Percentiles rank a stretch among this genome's conserved stretches.
Conservation (phyloP, 1,140 invertebrate species). For the Drosophila pandora region DNA sequence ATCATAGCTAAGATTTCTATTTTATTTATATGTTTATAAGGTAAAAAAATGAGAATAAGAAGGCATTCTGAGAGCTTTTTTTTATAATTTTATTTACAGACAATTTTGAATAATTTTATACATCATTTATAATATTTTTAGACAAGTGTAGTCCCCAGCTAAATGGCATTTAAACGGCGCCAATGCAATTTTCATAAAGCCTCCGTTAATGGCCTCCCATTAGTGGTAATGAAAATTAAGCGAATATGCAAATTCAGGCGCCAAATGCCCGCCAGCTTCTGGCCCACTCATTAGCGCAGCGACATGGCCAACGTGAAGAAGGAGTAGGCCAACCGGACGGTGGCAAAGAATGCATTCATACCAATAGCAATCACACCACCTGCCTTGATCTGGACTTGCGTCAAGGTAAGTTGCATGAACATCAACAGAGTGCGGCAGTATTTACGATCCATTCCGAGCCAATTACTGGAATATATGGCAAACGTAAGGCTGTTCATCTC, state of each 20-base stretch:
- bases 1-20: background rate
- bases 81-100: background rate
- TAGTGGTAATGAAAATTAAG: constrained; percentile 55
- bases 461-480: constrained; percentile 46
- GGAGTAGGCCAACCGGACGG: constrained; percentile 38
- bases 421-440: constrained; percentile 24
- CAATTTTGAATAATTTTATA: background rate
- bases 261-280: constrained; percentile 1
- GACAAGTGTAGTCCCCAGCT: constrained; percentile 19
- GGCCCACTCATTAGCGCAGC: constrained; percentile 36
- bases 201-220: constrained; percentile 45
- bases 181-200: constrained; percentile 64
- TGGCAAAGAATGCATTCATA: constrained; percentile 41
- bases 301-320: constrained; percentile 41
- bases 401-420: constrained; percentile 29
- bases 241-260: constrained; percentile 30
- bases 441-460: constrained; percentile 21
- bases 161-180: constrained; percentile 63
- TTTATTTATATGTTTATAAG: too few relatives aligned
- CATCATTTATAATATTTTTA: background rate
- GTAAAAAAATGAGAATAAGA: too few relatives aligned
- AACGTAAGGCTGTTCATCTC: constrained; percentile 29
- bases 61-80: too few relatives aligned
- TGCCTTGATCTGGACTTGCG: constrained; percentile 28
- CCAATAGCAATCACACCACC: constrained; percentile 41